phyloP scores from a whole-genome alignment of 2,797 vertebrate species.

The Mycteria americana region DNA sequence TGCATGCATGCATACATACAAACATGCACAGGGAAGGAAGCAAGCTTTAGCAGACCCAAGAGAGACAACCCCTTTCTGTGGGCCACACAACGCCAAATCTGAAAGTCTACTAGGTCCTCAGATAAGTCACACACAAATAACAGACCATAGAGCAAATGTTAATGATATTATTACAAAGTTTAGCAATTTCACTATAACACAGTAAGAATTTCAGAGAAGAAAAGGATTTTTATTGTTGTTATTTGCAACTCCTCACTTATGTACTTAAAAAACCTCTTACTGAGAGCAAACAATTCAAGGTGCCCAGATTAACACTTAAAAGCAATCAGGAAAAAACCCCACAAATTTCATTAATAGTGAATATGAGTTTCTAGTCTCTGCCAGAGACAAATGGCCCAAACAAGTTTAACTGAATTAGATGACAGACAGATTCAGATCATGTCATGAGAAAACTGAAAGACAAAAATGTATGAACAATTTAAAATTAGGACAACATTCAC shows the following conservation, averaged over 20 bases:
- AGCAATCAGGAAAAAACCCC: background rate
- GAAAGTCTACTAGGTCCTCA: background rate
- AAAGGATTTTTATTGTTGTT: background rate
- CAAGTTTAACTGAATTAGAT: background rate
- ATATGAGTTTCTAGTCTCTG: background rate
- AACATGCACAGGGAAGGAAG: rapidly evolving
- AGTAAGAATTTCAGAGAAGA: background rate
- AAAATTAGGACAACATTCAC: background rate
- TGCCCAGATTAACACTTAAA: background rate
- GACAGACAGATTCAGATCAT: background rate
- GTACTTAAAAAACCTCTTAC: background rate
- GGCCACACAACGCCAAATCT: background rate
- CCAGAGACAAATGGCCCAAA: background rate
- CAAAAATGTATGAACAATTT: background rate
- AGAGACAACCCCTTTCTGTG: background rate
- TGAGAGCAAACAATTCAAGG: background rate
- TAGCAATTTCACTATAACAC: background rate
- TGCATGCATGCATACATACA: rapidly evolving
- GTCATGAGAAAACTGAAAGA: background rate
- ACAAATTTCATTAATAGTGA: background rate
- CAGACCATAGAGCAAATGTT: background rate
- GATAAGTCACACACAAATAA: background rate
- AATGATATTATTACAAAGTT: background rate
- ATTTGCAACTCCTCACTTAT: background rate
- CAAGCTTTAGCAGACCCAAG: background rate